A percentile compares a stretch with the other conserved stretches of the same genome.
phyloP scores from a whole-genome alignment of 2,888 invertebrate genomes.

The Osmoderma eremita region DNA sequence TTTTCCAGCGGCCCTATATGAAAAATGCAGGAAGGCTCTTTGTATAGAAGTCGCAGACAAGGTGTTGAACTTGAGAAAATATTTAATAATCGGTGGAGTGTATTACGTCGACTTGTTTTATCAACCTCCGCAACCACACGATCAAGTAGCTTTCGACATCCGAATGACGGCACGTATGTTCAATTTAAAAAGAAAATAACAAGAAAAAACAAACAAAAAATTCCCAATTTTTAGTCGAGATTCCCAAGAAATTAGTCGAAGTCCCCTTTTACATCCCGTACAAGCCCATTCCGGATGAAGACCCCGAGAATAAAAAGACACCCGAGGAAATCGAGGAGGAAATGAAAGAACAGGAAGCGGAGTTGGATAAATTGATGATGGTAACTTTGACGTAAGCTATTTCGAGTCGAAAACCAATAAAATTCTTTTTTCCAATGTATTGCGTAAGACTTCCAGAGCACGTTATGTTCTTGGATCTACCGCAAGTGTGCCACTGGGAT shows the following conservation, averaged over 20 bases:
- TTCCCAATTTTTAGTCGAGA: conserved; percentile 64
- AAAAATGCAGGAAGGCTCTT: conserved; percentile 60
- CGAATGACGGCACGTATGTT: conserved; percentile 69
- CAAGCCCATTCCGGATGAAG: conserved; percentile 72
- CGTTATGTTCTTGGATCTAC: conserved; percentile 61
- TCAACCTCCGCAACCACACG: conserved; percentile 82
- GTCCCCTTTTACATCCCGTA: conserved; percentile 75
- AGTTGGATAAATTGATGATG: conserved; percentile 77
- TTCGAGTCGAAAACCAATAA: not conserved
- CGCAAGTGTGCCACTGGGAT: conserved; percentile 60
- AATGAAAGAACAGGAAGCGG: conserved; percentile 76
- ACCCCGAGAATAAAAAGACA: conserved; percentile 73
- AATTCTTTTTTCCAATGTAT: not conserved
- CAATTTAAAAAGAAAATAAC: too few relatives aligned
- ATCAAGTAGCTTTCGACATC: conserved; percentile 64
- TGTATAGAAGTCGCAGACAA: conserved; percentile 64
- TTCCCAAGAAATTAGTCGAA: conserved; percentile 69
- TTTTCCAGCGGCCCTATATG: conserved; percentile 64
- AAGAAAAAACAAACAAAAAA: not conserved
- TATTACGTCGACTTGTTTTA: conserved; percentile 77
- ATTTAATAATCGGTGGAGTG: conserved; percentile 80
- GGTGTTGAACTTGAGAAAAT: conserved; percentile 80
- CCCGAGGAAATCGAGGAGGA: conserved; percentile 86
- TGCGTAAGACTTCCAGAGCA: conserved; percentile 53
- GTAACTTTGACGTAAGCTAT: conserved; percentile 74